Evolutionary conservation across 2,888 invertebrate species (phyloP).

Genomic region (Idaea straminata): DNA sequence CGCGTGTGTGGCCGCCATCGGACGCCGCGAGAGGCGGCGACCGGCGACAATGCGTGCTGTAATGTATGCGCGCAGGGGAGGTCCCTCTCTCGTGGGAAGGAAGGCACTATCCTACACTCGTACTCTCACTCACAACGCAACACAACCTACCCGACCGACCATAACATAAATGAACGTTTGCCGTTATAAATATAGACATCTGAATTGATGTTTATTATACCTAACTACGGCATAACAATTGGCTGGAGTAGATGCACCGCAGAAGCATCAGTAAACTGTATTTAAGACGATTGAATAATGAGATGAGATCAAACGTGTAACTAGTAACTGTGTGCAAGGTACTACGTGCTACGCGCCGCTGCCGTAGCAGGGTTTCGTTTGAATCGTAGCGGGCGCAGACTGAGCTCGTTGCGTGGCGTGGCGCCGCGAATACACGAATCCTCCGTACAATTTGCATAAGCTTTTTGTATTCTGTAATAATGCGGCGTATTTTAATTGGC

Average conservation of each 20-base stretch:
- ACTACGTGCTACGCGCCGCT: slow-evolving; percentile 36
- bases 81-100: slow-evolving; percentile 71
- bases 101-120: slow-evolving; percentile 52
- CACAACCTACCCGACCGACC: slow-evolving; percentile 38
- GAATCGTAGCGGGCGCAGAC: slow-evolving; percentile 36
- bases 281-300: slow-evolving; percentile 22
- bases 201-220: background rate
- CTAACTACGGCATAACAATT: background rate
- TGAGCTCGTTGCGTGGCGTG: slow-evolving; percentile 33
- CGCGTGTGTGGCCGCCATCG: slow-evolving; percentile 25
- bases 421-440: slow-evolving; percentile 35
- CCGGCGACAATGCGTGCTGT: slow-evolving; percentile 58
- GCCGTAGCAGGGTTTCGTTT: slow-evolving; percentile 35
- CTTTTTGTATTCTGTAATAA: slow-evolving; percentile 64
- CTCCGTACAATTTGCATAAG: slow-evolving; percentile 56
- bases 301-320: slow-evolving; percentile 35
- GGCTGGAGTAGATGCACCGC: background rate
- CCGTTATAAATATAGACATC: slow-evolving; percentile 21
- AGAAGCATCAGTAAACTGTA: background rate
- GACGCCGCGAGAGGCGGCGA: background rate
- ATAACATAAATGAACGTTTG: background rate
- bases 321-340: slow-evolving; percentile 3
- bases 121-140: slow-evolving; percentile 27
- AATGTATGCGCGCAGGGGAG: slow-evolving; percentile 77
- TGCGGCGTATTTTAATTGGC: slow-evolving; percentile 72